Conservation (phyloP, 2,888 invertebrate species). For the Cheilosia vernalis region DNA sequence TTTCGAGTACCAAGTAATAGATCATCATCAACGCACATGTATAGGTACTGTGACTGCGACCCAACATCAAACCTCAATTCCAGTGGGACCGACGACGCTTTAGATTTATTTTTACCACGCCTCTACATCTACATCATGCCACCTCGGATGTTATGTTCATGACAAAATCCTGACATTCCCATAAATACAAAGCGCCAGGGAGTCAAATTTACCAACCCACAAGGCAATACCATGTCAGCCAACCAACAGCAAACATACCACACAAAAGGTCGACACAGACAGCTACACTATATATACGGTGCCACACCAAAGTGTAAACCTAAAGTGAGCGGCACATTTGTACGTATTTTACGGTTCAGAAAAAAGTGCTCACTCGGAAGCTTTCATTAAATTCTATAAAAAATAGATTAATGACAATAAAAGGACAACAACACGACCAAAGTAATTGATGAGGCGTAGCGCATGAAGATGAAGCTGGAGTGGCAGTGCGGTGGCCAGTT, state of each 20-base stretch:
- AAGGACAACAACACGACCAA: slow-evolving; percentile 54
- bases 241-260: background rate
- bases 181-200: slow-evolving; percentile 16
- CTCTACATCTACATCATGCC: slow-evolving; percentile 1
- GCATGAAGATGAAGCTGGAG: slow-evolving; percentile 3
- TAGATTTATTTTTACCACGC: slow-evolving; percentile 50
- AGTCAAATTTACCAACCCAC: background rate
- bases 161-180: slow-evolving; percentile 31
- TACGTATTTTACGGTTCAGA: slow-evolving; percentile 32
- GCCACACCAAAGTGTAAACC: background rate
- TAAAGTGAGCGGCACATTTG: slow-evolving; percentile 39
- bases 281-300: too few species aligned
- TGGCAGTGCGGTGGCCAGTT: background rate
- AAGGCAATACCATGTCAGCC: background rate
- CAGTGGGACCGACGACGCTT: slow-evolving; percentile 27
- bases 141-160: slow-evolving; percentile 5
- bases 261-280: background rate
- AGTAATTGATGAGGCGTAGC: slow-evolving; percentile 52
- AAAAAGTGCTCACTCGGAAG: slow-evolving; percentile 6
- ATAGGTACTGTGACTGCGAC: slow-evolving; percentile 1
- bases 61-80: slow-evolving; percentile 40
- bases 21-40: slow-evolving; percentile 47
- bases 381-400: slow-evolving; percentile 63
- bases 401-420: slow-evolving; percentile 64
- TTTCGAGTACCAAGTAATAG: slow-evolving; percentile 26